phyloP scores from a whole-genome alignment of 2,113 vertebrate genomes.

The Crotalus tigris region DNA sequence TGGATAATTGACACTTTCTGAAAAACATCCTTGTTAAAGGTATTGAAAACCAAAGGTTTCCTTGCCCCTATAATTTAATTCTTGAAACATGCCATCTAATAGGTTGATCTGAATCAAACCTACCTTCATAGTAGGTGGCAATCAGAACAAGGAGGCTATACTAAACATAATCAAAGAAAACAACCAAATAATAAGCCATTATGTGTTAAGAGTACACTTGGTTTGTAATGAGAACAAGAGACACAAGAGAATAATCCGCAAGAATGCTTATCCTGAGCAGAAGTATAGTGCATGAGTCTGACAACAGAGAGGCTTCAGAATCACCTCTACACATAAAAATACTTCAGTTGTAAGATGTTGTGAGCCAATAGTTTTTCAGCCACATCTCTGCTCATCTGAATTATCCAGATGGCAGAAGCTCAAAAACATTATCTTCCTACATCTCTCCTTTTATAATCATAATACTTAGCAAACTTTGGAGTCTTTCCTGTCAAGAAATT shows the following conservation, averaged over 20 bases:
- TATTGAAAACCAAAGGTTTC: background rate
- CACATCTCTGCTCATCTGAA: background rate
- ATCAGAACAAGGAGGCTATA: no score
- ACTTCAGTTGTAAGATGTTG: background rate
- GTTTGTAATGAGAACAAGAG: background rate
- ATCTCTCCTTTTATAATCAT: background rate
- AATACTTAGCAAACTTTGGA: background rate
- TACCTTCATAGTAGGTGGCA: background rate
- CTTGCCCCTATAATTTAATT: background rate
- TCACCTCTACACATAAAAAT: background rate
- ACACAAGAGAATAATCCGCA: background rate
- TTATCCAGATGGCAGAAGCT: slow-evolving; percentile 6
- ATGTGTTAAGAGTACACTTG: background rate
- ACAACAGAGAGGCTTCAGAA: background rate
- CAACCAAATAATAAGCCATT: background rate
- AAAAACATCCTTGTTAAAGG: background rate
- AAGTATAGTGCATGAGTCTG: background rate
- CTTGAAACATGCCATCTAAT: background rate
- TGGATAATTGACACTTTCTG: background rate
- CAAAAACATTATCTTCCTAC: background rate
- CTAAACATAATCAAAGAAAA: background rate
- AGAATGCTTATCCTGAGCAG: background rate
- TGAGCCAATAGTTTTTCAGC: background rate
- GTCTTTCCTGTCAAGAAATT: background rate
- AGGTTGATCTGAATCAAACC: background rate